These are phyloP conservation scores for Goniozus legneri DNA, from an alignment of 1,140 invertebrate genomes.

Conservation along the genomic window DNA sequence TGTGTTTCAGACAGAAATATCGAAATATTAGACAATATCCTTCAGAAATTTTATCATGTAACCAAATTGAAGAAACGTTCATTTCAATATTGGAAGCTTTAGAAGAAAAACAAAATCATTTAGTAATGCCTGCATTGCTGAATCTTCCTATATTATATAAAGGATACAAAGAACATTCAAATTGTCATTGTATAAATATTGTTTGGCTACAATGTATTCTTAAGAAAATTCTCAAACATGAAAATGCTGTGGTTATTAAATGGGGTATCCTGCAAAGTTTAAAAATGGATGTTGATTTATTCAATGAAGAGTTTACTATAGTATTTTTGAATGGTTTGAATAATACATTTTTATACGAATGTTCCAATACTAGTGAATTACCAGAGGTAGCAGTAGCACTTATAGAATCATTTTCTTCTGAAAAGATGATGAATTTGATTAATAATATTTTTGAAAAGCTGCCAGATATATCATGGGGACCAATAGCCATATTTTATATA, in stretches of 20 bases:
- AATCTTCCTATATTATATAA: slow-evolving; percentile 39
- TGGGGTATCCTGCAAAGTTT: slow-evolving; percentile 41
- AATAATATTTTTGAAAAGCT: slow-evolving; percentile 24
- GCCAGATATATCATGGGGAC: slow-evolving; percentile 32
- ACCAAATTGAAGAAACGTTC: slow-evolving; percentile 40
- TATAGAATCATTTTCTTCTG: slow-evolving; percentile 18
- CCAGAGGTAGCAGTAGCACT: slow-evolving; percentile 29
- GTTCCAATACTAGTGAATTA: slow-evolving; percentile 9
- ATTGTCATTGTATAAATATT: slow-evolving; percentile 26
- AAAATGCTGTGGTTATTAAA: slow-evolving; percentile 50
- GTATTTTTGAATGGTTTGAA: slow-evolving; percentile 31
- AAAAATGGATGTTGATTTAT: slow-evolving; percentile 17
- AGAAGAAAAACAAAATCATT: slow-evolving; percentile 63
- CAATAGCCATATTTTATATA: slow-evolving; percentile 42
- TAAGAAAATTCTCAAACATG: slow-evolving; percentile 46
- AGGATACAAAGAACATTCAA: slow-evolving; percentile 16
- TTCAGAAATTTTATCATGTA: slow-evolving; percentile 5
- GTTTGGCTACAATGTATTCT: slow-evolving; percentile 50
- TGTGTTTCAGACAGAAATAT: too few species aligned
- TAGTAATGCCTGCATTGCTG: slow-evolving; percentile 55
- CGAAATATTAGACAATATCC: slow-evolving; percentile 20
- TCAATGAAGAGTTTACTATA: slow-evolving; percentile 25
- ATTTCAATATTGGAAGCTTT: slow-evolving; percentile 57
- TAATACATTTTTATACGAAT: slow-evolving; percentile 38
- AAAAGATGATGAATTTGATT: slow-evolving; percentile 12